Percentiles rank a stretch among this genome's conserved stretches.
These are phyloP conservation scores for Kryptolebias marmoratus DNA, from an alignment of 2,113 vertebrate genomes.

Conservation along the genomic window DNA sequence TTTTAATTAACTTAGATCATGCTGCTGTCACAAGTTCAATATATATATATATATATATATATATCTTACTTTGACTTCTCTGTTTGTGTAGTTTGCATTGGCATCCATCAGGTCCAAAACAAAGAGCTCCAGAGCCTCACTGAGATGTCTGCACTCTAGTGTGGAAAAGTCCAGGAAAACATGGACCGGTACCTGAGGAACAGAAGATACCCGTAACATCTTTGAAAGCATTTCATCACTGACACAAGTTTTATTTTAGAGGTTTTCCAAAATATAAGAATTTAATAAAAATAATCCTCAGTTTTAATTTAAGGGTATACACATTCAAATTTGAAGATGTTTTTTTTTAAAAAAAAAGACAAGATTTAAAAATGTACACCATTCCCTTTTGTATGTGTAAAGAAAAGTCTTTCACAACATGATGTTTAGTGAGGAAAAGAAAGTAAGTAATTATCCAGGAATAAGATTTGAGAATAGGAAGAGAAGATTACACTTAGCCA, in stretches of 20 bases:
- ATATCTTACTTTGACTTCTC: constrained; percentile 87
- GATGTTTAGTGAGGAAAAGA: too few relatives aligned
- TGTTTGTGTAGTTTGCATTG: constrained; percentile 82
- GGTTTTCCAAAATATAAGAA: too few relatives aligned
- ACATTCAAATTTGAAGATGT: not conserved
- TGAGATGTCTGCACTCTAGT: constrained; percentile 85
- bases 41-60: not conserved
- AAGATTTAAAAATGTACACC: too few relatives aligned
- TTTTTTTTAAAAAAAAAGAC: not conserved
- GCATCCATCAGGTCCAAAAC: constrained; percentile 92
- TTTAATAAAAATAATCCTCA: too few relatives aligned
- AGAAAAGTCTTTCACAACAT: too few relatives aligned
- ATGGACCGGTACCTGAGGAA: constrained; percentile 89
- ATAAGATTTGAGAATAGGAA: too few relatives aligned
- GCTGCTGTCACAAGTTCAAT: not conserved
- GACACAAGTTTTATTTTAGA: not conserved
- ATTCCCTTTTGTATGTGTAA: too few relatives aligned
- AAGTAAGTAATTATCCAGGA: too few relatives aligned
- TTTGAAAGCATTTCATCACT: not conserved
- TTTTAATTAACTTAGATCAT: too few relatives aligned
- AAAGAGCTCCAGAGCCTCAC: constrained; percentile 88
- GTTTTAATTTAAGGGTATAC: too few relatives aligned
- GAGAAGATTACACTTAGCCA: too few relatives aligned
- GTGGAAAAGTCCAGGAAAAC: constrained; percentile 93
- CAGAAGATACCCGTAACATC: not conserved